A percentile compares a stretch with the other conserved stretches of the same genome.
phyloP scores from a whole-genome alignment of 2,797 vertebrate genomes.

The Diplodus sargus region DNA sequence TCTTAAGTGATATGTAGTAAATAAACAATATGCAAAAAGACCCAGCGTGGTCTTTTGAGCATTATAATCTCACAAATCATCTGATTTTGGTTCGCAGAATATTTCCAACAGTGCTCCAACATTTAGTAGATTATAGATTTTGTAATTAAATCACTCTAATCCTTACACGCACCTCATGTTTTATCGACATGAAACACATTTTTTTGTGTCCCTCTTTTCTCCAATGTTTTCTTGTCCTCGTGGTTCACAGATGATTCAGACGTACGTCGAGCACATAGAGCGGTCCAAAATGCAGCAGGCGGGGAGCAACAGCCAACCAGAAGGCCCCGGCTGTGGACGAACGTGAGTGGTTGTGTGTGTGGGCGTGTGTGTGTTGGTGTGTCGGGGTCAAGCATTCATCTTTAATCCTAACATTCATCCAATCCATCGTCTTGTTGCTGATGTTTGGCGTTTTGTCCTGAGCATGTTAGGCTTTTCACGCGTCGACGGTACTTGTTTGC shows the following conservation, averaged over 20 bases:
- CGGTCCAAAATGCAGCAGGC: slow-evolving; percentile 95
- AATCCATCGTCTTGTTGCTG: slow-evolving; percentile 28
- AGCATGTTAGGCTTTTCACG: slow-evolving; percentile 9
- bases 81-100: not conserved
- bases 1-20: not conserved
- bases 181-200: not conserved
- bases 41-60: not conserved
- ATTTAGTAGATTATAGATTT: slow-evolving; percentile 7
- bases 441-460: slow-evolving; percentile 36
- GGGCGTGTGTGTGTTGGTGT: slow-evolving; percentile 49
- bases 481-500: slow-evolving; percentile 5
- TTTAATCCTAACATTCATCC: not conserved
- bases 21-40: not conserved
- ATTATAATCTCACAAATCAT: not conserved
- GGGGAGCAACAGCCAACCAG: slow-evolving; percentile 91
- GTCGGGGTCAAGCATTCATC: slow-evolving; percentile 66
- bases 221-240: accelerated
- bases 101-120: not conserved
- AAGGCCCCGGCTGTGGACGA: slow-evolving; percentile 90
- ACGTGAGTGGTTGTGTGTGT: slow-evolving; percentile 84
- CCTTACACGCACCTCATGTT: not conserved
- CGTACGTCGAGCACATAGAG: slow-evolving; percentile 97
- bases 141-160: slow-evolving; percentile 10
- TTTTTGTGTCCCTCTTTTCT: not conserved
- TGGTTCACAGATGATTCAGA: slow-evolving; percentile 95